Evolutionary conservation across 2,888 invertebrate species (phyloP).

Genomic region (Torymus texanus): DNA sequence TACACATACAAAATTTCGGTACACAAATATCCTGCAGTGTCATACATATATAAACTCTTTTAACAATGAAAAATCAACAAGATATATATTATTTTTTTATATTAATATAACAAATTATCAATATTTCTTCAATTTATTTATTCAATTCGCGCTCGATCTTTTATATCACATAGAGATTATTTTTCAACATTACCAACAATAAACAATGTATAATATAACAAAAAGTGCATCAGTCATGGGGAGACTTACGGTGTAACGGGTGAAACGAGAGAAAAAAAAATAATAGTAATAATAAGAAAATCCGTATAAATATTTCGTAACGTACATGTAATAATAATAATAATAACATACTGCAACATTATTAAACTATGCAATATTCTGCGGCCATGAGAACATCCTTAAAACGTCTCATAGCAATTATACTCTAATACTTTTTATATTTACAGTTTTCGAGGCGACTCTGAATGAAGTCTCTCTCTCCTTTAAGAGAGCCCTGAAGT

Average conservation of each 20-base stretch:
- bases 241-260: slow-evolving; percentile 39
- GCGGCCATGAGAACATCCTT: slow-evolving; percentile 10
- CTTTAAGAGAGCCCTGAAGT: slow-evolving; percentile 33
- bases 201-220: slow-evolving; percentile 52
- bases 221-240: slow-evolving; percentile 45
- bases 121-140: not conserved
- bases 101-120: slow-evolving; percentile 22
- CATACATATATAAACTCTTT: slow-evolving; percentile 22
- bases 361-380: slow-evolving; percentile 22
- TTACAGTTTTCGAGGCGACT: slow-evolving; percentile 43
- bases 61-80: slow-evolving; percentile 41
- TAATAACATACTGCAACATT: slow-evolving; percentile 37
- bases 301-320: slow-evolving; percentile 50
- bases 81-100: not conserved
- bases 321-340: no score
- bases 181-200: slow-evolving; percentile 52
- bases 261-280: slow-evolving; percentile 19
- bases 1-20: slow-evolving; percentile 28
- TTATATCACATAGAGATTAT: slow-evolving; percentile 32
- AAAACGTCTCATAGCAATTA: slow-evolving; percentile 28
- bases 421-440: slow-evolving; percentile 53
- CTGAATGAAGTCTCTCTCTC: slow-evolving; percentile 12
- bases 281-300: slow-evolving; percentile 40
- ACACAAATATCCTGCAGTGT: not conserved
- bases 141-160: slow-evolving; percentile 12